Conservation (phyloP, 2,113 vertebrate genomes). For the Ivindomyrus marchei region DNA sequence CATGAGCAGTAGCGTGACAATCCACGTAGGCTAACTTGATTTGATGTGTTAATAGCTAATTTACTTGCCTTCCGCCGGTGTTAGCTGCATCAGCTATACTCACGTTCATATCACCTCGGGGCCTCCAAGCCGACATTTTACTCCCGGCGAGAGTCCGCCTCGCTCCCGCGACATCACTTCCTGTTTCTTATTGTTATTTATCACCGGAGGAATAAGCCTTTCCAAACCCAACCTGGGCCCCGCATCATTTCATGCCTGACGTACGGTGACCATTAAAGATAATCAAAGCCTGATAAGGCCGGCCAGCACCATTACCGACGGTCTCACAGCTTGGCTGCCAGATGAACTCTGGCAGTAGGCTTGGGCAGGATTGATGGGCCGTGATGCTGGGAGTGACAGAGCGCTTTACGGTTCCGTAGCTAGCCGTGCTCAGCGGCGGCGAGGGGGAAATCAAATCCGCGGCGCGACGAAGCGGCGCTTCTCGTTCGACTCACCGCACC, state of each 20-base stretch:
- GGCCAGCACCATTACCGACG: slow-evolving; percentile 36
- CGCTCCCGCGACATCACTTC: background rate
- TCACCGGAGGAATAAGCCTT: slow-evolving; percentile 26
- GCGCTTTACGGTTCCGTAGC: slow-evolving; percentile 21
- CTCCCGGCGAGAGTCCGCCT: background rate
- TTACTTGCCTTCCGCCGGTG: background rate
- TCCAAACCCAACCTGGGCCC: slow-evolving; percentile 11
- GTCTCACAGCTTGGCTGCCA: slow-evolving; percentile 38
- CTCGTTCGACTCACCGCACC: background rate
- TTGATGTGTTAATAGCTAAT: background rate
- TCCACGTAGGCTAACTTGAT: background rate
- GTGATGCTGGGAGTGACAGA: slow-evolving; percentile 30
- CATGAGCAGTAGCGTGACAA: background rate
- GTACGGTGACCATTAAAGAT: slow-evolving; percentile 36
- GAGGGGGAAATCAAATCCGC: slow-evolving; percentile 24
- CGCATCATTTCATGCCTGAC: slow-evolving; percentile 33
- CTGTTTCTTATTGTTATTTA: slow-evolving; percentile 32
- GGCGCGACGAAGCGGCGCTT: background rate
- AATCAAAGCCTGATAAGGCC: slow-evolving; percentile 43
- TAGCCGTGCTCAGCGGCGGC: background rate
- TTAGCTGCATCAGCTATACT: background rate
- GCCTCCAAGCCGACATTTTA: background rate
- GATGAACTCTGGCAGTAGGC: slow-evolving; percentile 31
- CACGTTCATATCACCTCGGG: background rate
- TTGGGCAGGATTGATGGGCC: slow-evolving; percentile 42